phyloP scores from a whole-genome alignment of 2,113 vertebrate genomes.

The Galbula dea region DNA sequence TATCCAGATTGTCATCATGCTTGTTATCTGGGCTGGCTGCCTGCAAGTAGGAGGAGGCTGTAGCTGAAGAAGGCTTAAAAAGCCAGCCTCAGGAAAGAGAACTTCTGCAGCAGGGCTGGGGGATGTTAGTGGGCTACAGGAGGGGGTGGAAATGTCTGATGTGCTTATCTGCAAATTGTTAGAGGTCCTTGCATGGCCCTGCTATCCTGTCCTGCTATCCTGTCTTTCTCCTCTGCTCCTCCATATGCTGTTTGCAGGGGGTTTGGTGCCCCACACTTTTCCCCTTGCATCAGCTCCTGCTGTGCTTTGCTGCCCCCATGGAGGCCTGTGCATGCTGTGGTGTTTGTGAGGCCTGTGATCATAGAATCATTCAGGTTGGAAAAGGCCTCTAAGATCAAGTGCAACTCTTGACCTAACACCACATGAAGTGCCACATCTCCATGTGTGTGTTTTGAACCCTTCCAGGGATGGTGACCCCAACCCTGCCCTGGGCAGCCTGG shows the following conservation, averaged over 20 bases:
- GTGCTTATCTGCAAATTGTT: neutral
- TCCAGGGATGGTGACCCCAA: too few relatives aligned
- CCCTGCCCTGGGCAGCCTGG: too few relatives aligned
- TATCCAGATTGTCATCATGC: neutral
- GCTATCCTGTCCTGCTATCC: neutral
- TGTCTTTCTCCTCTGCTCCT: neutral
- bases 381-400: too few relatives aligned
- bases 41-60: neutral
- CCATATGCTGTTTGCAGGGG: fast-evolving
- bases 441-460: too few relatives aligned
- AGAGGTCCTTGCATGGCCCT: neutral
- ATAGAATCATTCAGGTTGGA: too few relatives aligned
- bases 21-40: neutral
- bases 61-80: neutral
- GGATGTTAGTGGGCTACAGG: neutral
- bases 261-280: neutral
- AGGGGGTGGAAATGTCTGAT: neutral
- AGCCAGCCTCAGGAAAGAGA: neutral
- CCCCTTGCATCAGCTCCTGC: fast-evolving
- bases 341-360: too few relatives aligned
- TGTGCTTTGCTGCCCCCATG: neutral
- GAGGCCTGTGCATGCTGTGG: fast-evolving
- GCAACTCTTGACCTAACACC: too few relatives aligned
- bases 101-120: neutral
- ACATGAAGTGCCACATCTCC: too few relatives aligned